Percentiles rank a stretch among this genome's conserved stretches.
These are phyloP conservation scores for Buathra laborator DNA, from an alignment of 2,888 invertebrate genomes.

Conservation along the genomic window DNA sequence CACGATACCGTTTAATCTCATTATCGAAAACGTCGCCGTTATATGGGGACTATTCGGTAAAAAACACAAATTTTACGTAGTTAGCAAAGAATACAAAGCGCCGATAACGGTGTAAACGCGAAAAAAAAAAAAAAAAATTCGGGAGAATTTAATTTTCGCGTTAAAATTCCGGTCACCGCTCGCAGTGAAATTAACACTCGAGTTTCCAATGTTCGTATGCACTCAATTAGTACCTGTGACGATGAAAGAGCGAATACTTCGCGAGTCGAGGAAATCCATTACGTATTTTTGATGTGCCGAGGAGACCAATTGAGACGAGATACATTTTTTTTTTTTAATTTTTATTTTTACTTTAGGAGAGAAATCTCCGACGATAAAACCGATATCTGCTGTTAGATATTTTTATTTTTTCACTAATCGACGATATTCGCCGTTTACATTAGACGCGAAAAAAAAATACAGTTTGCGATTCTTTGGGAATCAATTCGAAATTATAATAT, in stretches of 20 bases:
- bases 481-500: not conserved
- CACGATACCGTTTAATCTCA: conserved; percentile 96
- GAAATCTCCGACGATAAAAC: not conserved
- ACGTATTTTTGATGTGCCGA: conserved; percentile 20
- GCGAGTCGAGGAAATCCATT: conserved; percentile 1
- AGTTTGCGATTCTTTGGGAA: not conserved
- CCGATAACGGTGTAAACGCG: conserved; percentile 84
- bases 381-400: not conserved
- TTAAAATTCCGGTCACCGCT: not conserved
- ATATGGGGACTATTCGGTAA: conserved; percentile 97
- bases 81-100: conserved; percentile 94
- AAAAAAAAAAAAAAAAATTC: not conserved
- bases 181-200: not conserved
- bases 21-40: conserved; percentile 97
- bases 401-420: not conserved
- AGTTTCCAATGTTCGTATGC: conserved; percentile 30
- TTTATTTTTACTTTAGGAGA: not conserved
- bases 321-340: too few species aligned
- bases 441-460: not conserved
- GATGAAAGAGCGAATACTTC: not conserved
- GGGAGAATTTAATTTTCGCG: not conserved
- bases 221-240: conserved; percentile 51
- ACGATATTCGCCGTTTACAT: not conserved
- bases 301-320: not conserved
- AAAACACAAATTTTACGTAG: conserved; percentile 98